A percentile compares a stretch with the other conserved stretches of the same genome.
These are phyloP conservation scores for Montipora capricornis DNA, from an alignment of 64 coral and sea anemone genomes.

Conservation along the genomic window DNA sequence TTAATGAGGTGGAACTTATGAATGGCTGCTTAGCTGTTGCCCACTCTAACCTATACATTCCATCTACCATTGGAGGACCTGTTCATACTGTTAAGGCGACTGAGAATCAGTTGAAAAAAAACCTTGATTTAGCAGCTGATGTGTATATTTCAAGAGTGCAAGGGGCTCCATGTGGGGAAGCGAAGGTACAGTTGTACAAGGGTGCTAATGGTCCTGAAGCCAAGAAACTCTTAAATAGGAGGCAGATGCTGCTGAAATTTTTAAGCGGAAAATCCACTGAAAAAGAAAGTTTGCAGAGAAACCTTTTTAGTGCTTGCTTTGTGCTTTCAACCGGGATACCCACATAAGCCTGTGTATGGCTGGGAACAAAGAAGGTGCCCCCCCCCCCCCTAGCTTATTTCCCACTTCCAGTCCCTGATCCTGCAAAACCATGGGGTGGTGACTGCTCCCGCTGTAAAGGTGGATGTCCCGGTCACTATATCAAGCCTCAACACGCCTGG, in stretches of 20 bases:
- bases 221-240: not conserved
- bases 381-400: not conserved
- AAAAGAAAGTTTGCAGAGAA: not conserved
- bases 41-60: not conserved
- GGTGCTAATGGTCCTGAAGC: not conserved
- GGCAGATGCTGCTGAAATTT: not conserved
- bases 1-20: not conserved
- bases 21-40: not conserved
- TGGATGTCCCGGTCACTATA: slow-evolving; percentile 12
- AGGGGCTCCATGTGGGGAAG: not conserved
- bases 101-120: not conserved
- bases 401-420: slow-evolving; percentile 26
- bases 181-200: not conserved
- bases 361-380: not conserved
- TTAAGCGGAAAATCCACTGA: not conserved
- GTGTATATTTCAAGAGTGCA: not conserved
- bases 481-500: not conserved
- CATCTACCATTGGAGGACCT: not conserved
- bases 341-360: slow-evolving; percentile 1
- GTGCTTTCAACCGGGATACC: not conserved
- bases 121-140: not conserved
- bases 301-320: not conserved
- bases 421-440: slow-evolving; percentile 12
- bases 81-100: not conserved
- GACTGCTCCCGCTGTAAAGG: slow-evolving; percentile 37